Percentiles rank a stretch among this genome's conserved stretches.
Conservation (phyloP, 1,140 invertebrate genomes). For the Diachasma alloeum region DNA sequence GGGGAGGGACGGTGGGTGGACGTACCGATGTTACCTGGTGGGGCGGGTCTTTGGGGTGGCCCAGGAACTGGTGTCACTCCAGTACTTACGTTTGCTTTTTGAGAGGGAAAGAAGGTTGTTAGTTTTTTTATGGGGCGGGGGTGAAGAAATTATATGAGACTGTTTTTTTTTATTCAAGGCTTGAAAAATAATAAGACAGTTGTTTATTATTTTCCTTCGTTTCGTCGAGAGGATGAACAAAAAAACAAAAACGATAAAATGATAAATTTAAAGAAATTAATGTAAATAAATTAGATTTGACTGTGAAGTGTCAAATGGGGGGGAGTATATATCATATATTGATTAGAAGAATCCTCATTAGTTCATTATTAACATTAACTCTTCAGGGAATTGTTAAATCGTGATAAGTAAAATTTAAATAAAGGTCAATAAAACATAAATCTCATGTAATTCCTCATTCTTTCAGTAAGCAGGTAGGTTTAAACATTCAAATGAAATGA, state of each 20-base stretch:
- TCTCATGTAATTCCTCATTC: background rate
- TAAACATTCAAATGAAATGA: conserved; percentile 30
- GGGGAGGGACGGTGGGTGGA: conserved; percentile 24
- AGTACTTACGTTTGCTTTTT: conserved; percentile 49
- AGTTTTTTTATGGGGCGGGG: background rate
- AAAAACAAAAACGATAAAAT: too few relatives aligned
- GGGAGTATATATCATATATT: background rate
- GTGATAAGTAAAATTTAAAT: too few relatives aligned
- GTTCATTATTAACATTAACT: background rate
- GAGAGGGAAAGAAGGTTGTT: conserved; percentile 46
- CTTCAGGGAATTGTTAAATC: too few relatives aligned
- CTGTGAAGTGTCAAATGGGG: background rate
- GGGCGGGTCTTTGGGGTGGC: conserved; percentile 62
- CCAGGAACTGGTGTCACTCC: conserved; percentile 42
- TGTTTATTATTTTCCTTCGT: background rate
- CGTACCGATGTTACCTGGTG: conserved; percentile 63
- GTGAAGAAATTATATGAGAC: too few relatives aligned
- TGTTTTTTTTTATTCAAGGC: background rate
- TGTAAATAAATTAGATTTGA: too few relatives aligned
- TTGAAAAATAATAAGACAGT: background rate
- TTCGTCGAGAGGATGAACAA: too few relatives aligned
- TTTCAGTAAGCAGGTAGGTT: conserved; percentile 1
- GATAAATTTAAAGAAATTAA: too few relatives aligned
- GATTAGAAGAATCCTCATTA: background rate
- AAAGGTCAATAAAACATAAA: too few relatives aligned